Evolutionary conservation across 2,797 vertebrate species (phyloP).

Genomic region (Cottoperca gobio): DNA sequence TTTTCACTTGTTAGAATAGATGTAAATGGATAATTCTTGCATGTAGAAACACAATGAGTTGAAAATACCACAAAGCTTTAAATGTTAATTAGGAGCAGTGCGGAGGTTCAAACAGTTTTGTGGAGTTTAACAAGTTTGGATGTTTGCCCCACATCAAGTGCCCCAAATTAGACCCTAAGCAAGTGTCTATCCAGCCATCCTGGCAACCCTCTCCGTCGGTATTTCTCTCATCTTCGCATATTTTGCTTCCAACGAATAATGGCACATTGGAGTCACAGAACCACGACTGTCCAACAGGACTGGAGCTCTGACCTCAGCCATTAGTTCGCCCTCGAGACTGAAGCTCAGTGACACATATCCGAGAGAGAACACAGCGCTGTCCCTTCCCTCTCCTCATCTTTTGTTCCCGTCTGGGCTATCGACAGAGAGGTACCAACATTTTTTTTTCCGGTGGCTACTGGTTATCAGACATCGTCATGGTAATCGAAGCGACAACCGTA

Average conservation of each 20-base stretch:
- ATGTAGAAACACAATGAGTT: slow-evolving; percentile 1
- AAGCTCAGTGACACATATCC: slow-evolving; percentile 73
- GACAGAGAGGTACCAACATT: slow-evolving; percentile 29
- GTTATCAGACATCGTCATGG: slow-evolving; percentile 65
- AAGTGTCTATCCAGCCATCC: not conserved
- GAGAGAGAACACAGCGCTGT: slow-evolving; percentile 5
- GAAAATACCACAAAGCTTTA: slow-evolving; percentile 18
- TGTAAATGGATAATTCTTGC: slow-evolving; percentile 14
- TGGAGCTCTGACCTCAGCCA: slow-evolving; percentile 50
- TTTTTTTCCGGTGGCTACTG: slow-evolving; percentile 58
- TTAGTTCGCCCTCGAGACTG: slow-evolving; percentile 41
- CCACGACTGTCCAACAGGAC: slow-evolving; percentile 39
- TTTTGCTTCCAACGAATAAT: slow-evolving; percentile 34
- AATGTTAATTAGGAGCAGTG: slow-evolving; percentile 27
- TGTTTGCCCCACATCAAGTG: slow-evolving; percentile 9
- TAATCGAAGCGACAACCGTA: slow-evolving; percentile 80
- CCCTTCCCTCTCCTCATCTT: slow-evolving; percentile 83
- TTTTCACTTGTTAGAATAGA: slow-evolving; percentile 3
- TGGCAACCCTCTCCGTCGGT: slow-evolving; percentile 4
- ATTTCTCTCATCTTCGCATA: slow-evolving; percentile 32
- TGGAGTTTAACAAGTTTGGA: slow-evolving; percentile 30
- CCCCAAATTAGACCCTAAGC: slow-evolving; percentile 12
- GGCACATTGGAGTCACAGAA: slow-evolving; percentile 61
- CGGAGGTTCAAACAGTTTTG: not conserved
- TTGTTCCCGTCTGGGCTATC: slow-evolving; percentile 81